phyloP scores from a whole-genome alignment of 1,140 invertebrate genomes.

The Prorops nasuta region DNA sequence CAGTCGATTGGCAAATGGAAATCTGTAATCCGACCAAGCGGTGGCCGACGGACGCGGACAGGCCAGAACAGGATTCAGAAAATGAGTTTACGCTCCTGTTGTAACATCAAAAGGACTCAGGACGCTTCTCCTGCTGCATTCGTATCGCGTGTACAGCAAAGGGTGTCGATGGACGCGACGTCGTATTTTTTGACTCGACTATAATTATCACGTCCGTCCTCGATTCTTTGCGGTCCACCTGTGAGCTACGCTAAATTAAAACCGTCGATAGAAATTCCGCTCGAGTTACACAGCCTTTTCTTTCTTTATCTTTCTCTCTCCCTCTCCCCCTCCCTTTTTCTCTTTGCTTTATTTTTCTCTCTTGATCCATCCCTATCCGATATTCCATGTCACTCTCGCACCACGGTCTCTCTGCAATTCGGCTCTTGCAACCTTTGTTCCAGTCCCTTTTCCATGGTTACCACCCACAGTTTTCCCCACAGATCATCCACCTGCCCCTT shows the following conservation, averaged over 20 bases:
- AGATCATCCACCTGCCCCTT: no score
- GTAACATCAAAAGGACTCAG: slow-evolving; percentile 30
- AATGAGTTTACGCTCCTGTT: slow-evolving; percentile 28
- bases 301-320: no score
- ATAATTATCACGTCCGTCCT: slow-evolving; percentile 44
- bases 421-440: no score
- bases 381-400: no score
- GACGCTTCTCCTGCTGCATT: slow-evolving; percentile 4
- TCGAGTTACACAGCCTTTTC: no score
- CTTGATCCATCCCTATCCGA: no score
- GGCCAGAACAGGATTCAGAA: slow-evolving; percentile 33
- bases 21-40: slow-evolving; percentile 29
- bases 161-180: slow-evolving; percentile 23
- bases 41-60: slow-evolving; percentile 29
- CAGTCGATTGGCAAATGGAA: slow-evolving; percentile 36
- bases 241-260: slow-evolving; percentile 24
- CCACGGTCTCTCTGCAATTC: no score
- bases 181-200: slow-evolving; percentile 34
- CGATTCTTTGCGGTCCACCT: background rate
- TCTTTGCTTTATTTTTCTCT: no score
- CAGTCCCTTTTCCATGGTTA: no score
- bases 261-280: slow-evolving; percentile 14
- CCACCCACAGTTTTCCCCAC: no score
- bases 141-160: slow-evolving; percentile 8
- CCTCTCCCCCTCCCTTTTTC: no score